phyloP scores from a whole-genome alignment of 2,888 invertebrate genomes.

The Dexiosoma caninum region DNA sequence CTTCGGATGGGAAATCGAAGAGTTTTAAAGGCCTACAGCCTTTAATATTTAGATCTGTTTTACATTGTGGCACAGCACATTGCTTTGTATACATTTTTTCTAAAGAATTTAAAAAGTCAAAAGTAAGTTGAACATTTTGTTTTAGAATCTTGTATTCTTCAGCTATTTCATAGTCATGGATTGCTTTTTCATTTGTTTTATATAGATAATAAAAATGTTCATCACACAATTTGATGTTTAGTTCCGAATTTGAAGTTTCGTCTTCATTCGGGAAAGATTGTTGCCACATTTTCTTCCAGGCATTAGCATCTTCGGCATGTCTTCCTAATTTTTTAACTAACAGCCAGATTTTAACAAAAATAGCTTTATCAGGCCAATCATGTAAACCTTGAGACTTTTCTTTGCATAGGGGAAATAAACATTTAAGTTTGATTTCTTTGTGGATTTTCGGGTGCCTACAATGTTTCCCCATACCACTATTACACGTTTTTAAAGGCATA shows the following conservation, averaged over 20 bases:
- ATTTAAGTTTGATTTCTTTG: neutral
- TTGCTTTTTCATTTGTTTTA: constrained; percentile 12
- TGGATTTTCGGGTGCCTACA: neutral
- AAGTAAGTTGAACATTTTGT: neutral
- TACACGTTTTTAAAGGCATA: neutral
- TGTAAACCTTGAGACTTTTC: constrained; percentile 27
- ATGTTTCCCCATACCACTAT: neutral
- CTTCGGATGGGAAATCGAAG: constrained; percentile 67
- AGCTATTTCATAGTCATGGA: neutral
- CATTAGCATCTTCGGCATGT: neutral
- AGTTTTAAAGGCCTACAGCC: constrained; percentile 53
- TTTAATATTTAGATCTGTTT: constrained; percentile 9
- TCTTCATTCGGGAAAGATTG: neutral
- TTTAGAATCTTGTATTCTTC: neutral
- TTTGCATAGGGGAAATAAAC: constrained; percentile 50
- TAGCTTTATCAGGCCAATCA: constrained; percentile 63
- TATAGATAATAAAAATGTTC: constrained; percentile 51
- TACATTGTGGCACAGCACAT: constrained; percentile 38
- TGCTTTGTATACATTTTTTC: constrained; percentile 17
- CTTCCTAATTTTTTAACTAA: neutral
- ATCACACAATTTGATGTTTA: constrained; percentile 16
- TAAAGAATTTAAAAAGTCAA: neutral
- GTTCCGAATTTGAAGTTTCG: neutral
- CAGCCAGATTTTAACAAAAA: constrained; percentile 57
- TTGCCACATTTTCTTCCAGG: neutral